Evolutionary conservation across 2,113 vertebrate species (phyloP), one percentile per base, ranked within the genome.

Genomic region (Archocentrus centrarchus): DNA sequence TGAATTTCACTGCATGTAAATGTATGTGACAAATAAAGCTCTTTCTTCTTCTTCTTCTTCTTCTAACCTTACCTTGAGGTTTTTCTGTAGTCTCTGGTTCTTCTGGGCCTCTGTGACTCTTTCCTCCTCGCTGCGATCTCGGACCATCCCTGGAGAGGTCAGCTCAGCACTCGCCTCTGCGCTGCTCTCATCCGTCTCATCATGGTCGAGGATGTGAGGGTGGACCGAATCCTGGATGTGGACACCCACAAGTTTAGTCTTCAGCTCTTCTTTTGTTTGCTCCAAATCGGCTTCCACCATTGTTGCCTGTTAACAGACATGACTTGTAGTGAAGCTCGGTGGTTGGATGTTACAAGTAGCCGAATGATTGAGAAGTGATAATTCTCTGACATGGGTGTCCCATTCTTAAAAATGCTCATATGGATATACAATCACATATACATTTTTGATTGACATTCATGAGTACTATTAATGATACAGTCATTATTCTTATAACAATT

Each of bases 101-200:
- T 99, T 99, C 95, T 98, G 97, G 0, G 98, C 97, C 75, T 99
- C 98, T 0, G 98, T 99, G 68, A 97, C 96, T 57, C 98, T 96
- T 22, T 99, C 95, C 88, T 99, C 98, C 87, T 99, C 98, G 0
- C 97, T 99, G 86, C 98, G 97, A 86, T 99, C 98, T 76, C 97
- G 96, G 88, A 95, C 95, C 77, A 95, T 97, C 78, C 96, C 98
- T 0, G 97, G 97, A 0, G 97, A 95, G 3, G 92, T 95, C 5
- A 99, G 91, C 70, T 99, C 98, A 0, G 98, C 98, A 0, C 98
- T 99, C 41, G 98, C 98, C 90, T 99, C 97, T 1, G 97, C 98
- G 0, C 96, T 97, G 0, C 97, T 99, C 94, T 99, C 98, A 24
- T 99, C 98, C 15, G 98, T 97, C 88, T 99, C 98, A 2, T 98